phyloP scores from a whole-genome alignment of 2,888 invertebrate species.

The Psylliodes chrysocephalus region DNA sequence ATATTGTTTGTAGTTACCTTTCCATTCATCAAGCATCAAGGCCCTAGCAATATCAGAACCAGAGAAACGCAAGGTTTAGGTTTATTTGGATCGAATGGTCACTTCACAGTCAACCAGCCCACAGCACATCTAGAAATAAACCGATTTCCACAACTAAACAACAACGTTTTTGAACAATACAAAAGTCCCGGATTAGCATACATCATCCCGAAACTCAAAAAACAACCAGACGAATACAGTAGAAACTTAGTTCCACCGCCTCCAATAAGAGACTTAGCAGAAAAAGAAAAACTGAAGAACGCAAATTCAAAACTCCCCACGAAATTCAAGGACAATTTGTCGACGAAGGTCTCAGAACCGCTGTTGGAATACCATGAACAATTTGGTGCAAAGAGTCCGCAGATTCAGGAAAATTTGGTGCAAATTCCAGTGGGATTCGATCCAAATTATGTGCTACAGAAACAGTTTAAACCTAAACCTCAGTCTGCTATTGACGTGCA shows the following conservation, averaged over 20 bases:
- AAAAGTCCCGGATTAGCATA: slow-evolving; percentile 48
- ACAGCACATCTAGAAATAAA: slow-evolving; percentile 60
- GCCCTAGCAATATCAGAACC: slow-evolving; percentile 46
- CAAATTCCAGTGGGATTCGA: slow-evolving; percentile 59
- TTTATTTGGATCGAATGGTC: slow-evolving; percentile 62
- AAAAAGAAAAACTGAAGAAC: slow-evolving; percentile 34
- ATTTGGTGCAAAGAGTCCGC: slow-evolving; percentile 41
- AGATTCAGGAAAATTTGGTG: slow-evolving; percentile 55
- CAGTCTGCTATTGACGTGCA: slow-evolving; percentile 56
- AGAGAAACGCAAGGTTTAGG: slow-evolving; percentile 52
- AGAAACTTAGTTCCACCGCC: slow-evolving; percentile 66
- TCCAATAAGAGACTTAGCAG: slow-evolving; percentile 34
- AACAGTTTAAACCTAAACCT: slow-evolving; percentile 37
- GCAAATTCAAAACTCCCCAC: slow-evolving; percentile 34
- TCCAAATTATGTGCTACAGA: slow-evolving; percentile 51
- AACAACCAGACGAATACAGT: slow-evolving; percentile 60
- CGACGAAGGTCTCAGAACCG: slow-evolving; percentile 42
- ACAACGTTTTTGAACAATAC: slow-evolving; percentile 61
- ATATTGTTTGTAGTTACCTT: slow-evolving; percentile 50
- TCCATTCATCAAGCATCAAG: slow-evolving; percentile 49
- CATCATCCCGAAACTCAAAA: slow-evolving; percentile 40
- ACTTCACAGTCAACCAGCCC: slow-evolving; percentile 63
- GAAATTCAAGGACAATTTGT: slow-evolving; percentile 45
- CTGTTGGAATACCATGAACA: slow-evolving; percentile 37
- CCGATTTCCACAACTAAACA: slow-evolving; percentile 61